These are phyloP conservation scores for Peromyscus leucopus DNA, from an alignment of 2,113 vertebrate genomes.

Conservation along the genomic window DNA sequence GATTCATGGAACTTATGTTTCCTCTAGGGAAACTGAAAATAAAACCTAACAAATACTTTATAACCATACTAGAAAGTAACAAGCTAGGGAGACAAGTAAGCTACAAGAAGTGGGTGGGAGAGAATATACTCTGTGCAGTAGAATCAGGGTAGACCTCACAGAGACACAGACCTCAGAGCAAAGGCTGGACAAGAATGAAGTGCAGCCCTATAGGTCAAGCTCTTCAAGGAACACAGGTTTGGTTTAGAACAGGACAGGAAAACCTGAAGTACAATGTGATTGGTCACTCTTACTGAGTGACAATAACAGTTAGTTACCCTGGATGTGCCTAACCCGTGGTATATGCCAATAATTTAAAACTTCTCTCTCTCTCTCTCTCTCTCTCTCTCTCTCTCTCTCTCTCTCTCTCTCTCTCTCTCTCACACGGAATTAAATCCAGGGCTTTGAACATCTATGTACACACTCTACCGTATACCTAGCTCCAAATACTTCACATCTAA, in stretches of 20 bases:
- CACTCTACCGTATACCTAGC: not conserved
- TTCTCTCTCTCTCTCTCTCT: not conserved
- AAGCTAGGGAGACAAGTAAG: not conserved
- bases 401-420: not conserved
- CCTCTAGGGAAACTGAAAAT: not conserved
- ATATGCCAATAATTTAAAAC: not conserved
- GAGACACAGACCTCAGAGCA: constrained; percentile 3
- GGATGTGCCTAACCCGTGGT: not conserved
- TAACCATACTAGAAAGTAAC: not conserved
- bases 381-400: not conserved
- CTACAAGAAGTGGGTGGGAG: not conserved
- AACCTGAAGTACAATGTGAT: not conserved
- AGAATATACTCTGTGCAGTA: not conserved
- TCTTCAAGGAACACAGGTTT: not conserved
- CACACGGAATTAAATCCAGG: not conserved
- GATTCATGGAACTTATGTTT: not conserved
- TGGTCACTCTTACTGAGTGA: not conserved
- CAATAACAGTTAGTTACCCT: not conserved
- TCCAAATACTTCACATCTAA: not conserved
- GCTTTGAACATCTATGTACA: not conserved
- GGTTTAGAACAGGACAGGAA: not conserved
- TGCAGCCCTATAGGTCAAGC: not conserved
- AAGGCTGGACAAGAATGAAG: not conserved
- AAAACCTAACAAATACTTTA: not conserved
- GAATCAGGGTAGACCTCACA: not conserved